A percentile compares a stretch with the other conserved stretches of the same genome.
Evolutionary conservation across 2,888 invertebrate species (phyloP).

Genomic region (Drosophila vallismaia): DNA sequence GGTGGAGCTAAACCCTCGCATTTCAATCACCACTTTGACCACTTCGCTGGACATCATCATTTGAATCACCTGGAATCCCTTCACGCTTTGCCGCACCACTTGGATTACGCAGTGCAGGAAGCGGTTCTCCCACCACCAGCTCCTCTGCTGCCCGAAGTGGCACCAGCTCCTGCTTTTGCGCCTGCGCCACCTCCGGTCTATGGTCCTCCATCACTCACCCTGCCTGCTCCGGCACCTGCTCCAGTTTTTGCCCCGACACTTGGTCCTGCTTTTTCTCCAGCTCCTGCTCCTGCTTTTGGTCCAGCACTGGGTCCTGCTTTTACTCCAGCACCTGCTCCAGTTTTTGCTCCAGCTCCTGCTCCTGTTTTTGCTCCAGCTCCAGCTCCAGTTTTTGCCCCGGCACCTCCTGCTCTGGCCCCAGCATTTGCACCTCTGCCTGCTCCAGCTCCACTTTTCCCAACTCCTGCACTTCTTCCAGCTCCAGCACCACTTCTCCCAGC

Average conservation of each 20-base stretch:
- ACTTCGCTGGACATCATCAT: constrained; percentile 64
- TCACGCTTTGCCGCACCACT: constrained; percentile 64
- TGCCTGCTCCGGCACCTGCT: constrained; percentile 45
- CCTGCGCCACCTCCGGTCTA: constrained; percentile 12
- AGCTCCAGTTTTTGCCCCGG: constrained; percentile 13
- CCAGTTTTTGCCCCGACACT: constrained; percentile 21
- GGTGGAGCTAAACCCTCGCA: constrained; percentile 71
- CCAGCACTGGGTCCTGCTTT: constrained; percentile 18
- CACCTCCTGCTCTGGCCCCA: constrained; percentile 28
- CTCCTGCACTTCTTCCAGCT: constrained; percentile 38
- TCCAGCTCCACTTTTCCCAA: constrained; percentile 34
- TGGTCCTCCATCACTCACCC: constrained; percentile 39
- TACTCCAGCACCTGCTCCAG: constrained; percentile 20
- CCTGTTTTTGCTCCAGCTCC: constrained; percentile 40
- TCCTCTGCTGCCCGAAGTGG: constrained; percentile 25
- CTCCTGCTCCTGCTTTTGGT: constrained; percentile 15
- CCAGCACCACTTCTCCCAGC: constrained; percentile 51
- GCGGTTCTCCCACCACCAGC: constrained; percentile 26
- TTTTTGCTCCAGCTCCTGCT: constrained; percentile 36
- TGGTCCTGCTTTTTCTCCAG: constrained; percentile 21
- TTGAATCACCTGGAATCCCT: constrained; percentile 51
- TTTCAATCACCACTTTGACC: constrained; percentile 56
- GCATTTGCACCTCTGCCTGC: constrained; percentile 21
- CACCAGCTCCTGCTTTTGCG: constrained; percentile 30
- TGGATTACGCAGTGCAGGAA: constrained; percentile 61